Percentiles rank a stretch among this genome's conserved stretches.
These are phyloP conservation scores for Oikopleura vanhoeffeni DNA, from an alignment of 23 tunicate genomes.

Conservation along the genomic window DNA sequence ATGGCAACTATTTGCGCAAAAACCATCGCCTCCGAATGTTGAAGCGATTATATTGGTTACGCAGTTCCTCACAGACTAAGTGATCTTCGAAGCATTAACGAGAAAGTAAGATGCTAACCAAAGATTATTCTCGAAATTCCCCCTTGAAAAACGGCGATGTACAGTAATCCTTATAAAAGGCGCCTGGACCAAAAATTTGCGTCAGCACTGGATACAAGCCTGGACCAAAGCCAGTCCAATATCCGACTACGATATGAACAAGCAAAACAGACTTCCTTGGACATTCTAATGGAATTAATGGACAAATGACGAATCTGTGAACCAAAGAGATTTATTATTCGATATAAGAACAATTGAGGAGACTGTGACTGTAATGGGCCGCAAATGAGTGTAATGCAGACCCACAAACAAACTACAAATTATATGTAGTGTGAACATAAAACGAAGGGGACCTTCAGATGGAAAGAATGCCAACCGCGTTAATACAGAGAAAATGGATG, in stretches of 20 bases:
- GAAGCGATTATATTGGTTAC: constrained; percentile 53
- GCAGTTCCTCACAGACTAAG: constrained; percentile 16
- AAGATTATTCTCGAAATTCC: constrained; percentile 53
- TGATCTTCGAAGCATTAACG: constrained; percentile 18
- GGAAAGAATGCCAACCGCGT: constrained; percentile 64
- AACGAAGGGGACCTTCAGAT: constrained; percentile 77
- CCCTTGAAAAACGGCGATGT: constrained; percentile 95
- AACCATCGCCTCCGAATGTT: constrained; percentile 75
- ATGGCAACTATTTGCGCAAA: constrained; percentile 98
- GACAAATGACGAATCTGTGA: constrained; percentile 82
- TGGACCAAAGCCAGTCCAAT: constrained; percentile 96
- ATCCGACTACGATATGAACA: constrained; percentile 51
- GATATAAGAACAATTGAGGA: constrained; percentile 53
- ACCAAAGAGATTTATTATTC: constrained; percentile 25
- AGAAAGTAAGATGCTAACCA: constrained; percentile 75
- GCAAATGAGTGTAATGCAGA: constrained; percentile 76
- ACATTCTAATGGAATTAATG: constrained; percentile 81
- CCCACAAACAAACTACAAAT: constrained; percentile 50
- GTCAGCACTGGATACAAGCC: constrained; percentile 57
- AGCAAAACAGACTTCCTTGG: constrained; percentile 89
- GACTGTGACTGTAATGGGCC: constrained; percentile 94
- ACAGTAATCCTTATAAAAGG: constrained; percentile 75
- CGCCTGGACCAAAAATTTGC: constrained; percentile 74
- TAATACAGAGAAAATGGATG: constrained; percentile 75
- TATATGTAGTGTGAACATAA: constrained; percentile 76